These are phyloP conservation scores for Limnothrissa miodon DNA, from an alignment of 2,113 vertebrate species.

Conservation along the genomic window DNA sequence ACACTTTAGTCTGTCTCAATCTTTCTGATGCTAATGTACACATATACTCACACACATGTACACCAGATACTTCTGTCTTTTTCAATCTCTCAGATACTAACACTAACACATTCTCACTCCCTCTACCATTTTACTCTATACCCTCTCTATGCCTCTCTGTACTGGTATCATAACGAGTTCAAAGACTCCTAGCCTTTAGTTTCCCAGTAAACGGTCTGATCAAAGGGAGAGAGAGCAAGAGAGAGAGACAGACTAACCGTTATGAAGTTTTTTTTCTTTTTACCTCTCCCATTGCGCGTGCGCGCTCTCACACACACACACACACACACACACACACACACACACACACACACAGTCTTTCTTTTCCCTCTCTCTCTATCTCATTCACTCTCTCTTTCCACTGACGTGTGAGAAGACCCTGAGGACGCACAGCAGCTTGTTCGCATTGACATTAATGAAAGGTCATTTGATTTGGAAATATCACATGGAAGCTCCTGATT, in stretches of 20 bases:
- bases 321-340: slow-evolving; percentile 7
- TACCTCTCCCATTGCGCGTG: too few relatives aligned
- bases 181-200: neutral
- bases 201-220: too few relatives aligned
- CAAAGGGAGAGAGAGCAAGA: neutral
- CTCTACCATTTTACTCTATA: neutral
- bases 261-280: too few relatives aligned
- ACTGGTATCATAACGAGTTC: neutral
- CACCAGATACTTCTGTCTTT: neutral
- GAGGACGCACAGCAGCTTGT: neutral
- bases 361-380: neutral
- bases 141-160: neutral
- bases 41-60: neutral
- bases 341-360: neutral
- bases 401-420: neutral
- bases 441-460: slow-evolving; percentile 2
- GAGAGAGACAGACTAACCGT: neutral
- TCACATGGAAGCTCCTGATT: slow-evolving; percentile 17
- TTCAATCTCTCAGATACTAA: neutral
- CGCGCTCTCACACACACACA: neutral
- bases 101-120: neutral
- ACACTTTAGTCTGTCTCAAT: neutral
- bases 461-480: neutral
- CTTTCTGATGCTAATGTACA: neutral
- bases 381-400: neutral